A percentile compares a stretch with the other conserved stretches of the same genome.
Evolutionary conservation across 2,113 vertebrate genomes (phyloP).

Genomic region (Cyanoramphus novaezelandiae): DNA sequence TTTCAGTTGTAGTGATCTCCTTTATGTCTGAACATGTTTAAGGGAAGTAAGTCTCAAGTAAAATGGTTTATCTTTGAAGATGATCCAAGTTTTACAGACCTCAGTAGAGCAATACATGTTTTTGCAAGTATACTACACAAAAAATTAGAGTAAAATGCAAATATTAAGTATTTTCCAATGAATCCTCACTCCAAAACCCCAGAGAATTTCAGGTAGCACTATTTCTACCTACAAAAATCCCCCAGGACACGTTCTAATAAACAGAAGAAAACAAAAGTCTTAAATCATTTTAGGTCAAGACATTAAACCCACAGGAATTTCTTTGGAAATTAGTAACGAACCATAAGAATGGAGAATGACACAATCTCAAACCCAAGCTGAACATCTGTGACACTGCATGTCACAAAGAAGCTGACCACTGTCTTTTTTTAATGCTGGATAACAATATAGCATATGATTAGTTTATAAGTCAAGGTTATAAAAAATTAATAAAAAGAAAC

Average conservation of each 20-base stretch:
- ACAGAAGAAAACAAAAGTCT: neutral
- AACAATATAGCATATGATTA: neutral
- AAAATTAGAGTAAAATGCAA: neutral
- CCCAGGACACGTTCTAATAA: neutral
- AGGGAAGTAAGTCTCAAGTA: neutral
- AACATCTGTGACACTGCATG: neutral
- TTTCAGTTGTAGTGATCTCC: neutral
- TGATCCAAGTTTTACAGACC: neutral
- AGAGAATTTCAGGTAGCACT: neutral
- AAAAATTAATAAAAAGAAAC: neutral
- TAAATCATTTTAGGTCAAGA: neutral
- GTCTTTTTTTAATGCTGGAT: neutral
- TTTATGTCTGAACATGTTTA: neutral
- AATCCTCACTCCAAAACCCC: neutral
- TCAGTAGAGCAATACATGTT: neutral
- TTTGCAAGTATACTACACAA: neutral
- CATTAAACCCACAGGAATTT: neutral
- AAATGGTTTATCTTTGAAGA: neutral
- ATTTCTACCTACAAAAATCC: neutral
- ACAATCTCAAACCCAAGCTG: slow-evolving; percentile 43
- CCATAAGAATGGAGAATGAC: slow-evolving; percentile 61
- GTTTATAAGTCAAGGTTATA: neutral
- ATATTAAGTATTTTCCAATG: neutral
- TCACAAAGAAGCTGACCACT: neutral
- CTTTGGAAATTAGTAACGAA: neutral